phyloP scores from a whole-genome alignment of 2,797 vertebrate genomes.

The Argyrosomus regius region DNA sequence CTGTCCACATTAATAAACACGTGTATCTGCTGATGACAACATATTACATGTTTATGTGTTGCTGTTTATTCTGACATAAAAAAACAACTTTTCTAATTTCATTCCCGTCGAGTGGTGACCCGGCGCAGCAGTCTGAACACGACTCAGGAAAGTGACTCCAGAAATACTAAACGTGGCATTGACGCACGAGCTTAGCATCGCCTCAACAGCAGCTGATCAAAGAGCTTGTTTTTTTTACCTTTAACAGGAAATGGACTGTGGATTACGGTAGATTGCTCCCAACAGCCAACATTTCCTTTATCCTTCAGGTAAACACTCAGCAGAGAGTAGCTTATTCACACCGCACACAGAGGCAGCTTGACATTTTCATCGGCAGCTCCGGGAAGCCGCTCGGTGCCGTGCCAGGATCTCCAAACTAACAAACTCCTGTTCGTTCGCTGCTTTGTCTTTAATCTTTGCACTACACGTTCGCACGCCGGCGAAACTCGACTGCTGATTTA shows the following conservation, averaged over 20 bases:
- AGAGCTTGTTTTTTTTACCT: conserved; percentile 44
- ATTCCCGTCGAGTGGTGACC: neutral
- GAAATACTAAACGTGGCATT: conserved; percentile 29
- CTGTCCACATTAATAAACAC: too few relatives aligned
- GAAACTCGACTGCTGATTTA: conserved; percentile 26
- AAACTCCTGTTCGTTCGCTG: conserved; percentile 18
- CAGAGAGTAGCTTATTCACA: conserved; percentile 16
- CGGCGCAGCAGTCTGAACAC: conserved; percentile 5
- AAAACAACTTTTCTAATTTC: neutral
- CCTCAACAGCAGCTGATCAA: conserved; percentile 39
- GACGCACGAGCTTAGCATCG: conserved; percentile 30
- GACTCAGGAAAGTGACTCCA: conserved; percentile 1
- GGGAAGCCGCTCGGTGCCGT: neutral
- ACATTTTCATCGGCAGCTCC: conserved; percentile 40
- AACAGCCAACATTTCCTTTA: conserved; percentile 43
- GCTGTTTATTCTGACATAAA: neutral
- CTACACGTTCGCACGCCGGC: neutral
- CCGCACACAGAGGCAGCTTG: conserved; percentile 29
- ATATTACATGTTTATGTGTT: neutral
- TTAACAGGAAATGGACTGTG: conserved; percentile 40
- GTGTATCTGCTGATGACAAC: too few relatives aligned
- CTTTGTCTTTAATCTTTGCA: conserved; percentile 46
- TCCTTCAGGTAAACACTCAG: conserved; percentile 63
- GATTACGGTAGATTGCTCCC: conserved; percentile 48
- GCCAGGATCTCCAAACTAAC: conserved; percentile 27